A percentile compares a stretch with the other conserved stretches of the same genome.
These are phyloP conservation scores for Hippocampus guttulatus DNA, from an alignment of 2,113 vertebrate genomes.

Conservation along the genomic window DNA sequence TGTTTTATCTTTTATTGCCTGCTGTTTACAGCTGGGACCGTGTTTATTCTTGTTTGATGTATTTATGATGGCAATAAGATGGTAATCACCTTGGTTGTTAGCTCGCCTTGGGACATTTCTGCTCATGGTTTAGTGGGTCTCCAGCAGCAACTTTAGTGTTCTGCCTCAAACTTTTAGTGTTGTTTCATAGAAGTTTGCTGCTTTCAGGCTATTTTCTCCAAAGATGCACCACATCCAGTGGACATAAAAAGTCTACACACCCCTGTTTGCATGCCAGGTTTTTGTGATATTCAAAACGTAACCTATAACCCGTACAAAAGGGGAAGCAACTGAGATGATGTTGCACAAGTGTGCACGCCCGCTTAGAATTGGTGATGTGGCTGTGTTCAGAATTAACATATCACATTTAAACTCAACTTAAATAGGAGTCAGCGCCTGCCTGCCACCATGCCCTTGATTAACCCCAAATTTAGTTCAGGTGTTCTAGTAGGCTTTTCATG, in stretches of 20 bases:
- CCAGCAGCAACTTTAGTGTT: conserved; percentile 1
- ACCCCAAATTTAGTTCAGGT: too few relatives aligned
- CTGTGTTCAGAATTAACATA: too few relatives aligned
- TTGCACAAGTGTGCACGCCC: too few relatives aligned
- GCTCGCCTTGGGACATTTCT: not conserved
- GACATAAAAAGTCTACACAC: not conserved
- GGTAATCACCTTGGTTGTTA: not conserved
- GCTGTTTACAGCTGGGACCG: conserved; percentile 8
- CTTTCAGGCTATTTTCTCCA: not conserved
- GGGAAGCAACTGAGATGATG: too few relatives aligned
- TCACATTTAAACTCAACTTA: too few relatives aligned
- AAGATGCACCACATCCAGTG: not conserved
- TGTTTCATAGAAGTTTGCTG: conserved; percentile 1
- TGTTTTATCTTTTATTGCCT: not conserved
- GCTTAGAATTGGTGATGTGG: too few relatives aligned
- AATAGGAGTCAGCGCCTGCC: too few relatives aligned
- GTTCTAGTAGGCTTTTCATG: too few relatives aligned
- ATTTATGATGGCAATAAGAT: conserved; percentile 4
- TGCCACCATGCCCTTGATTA: too few relatives aligned
- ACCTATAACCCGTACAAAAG: too few relatives aligned
- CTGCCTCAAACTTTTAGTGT: not conserved
- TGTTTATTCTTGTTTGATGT: conserved; percentile 5
- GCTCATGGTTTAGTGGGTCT: not conserved
- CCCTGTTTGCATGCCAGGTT: not conserved
- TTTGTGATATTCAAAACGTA: not conserved